Base-by-base conservation (phyloP, 2,113 vertebrate species). In the Donacobius atricapilla region DNA sequence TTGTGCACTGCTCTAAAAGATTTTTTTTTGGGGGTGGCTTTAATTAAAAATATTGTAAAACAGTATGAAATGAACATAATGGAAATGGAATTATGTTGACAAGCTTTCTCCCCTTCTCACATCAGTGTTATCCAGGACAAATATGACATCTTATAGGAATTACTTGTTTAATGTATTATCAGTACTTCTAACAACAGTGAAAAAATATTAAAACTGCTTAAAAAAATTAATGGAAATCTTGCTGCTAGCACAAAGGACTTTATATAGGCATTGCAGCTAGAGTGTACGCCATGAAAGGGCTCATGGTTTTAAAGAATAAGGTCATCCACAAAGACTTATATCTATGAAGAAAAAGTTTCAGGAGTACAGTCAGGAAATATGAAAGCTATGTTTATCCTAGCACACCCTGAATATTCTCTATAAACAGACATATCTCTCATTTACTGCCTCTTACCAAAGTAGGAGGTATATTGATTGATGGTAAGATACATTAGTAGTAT, bases 21-120 rank as follows among this genome's bases (percentile, higher is more conserved):
- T 4, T 24, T 47, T 39, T 56, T 39, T 56, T 48, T 9, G 0
- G 1, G 3, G 5, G 1, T 39, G 28, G 3, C 13, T 73, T 78
- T 76, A 69, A 68, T 69, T 40, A 71, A 72, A 89, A 82, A 20
- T 1, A 31, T 75, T 66, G 47, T 37, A 56, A 58, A 89, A 8
- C 6, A 37, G 6, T 31, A 35, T n/a, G 16, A 83, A 92, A 87
- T 3, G 0, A 57, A 57, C 8, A 28, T 40, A 70, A 83, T 24
- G 39, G 9, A 89, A 83, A 80, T 69, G 8, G 15, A 90, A 73
- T 30, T 0, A 42, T 30, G 4, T 24, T 39, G 18, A 45, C 33
- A 77, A 42, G 20, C 20, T 83, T 68, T 75, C 2, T 1, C 39
- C 11, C 11, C 5, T 83, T 88, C 78, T 53, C 70, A 64, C 4